Conservation (phyloP, 2,797 vertebrate genomes). For the Galagoides demidoff region DNA sequence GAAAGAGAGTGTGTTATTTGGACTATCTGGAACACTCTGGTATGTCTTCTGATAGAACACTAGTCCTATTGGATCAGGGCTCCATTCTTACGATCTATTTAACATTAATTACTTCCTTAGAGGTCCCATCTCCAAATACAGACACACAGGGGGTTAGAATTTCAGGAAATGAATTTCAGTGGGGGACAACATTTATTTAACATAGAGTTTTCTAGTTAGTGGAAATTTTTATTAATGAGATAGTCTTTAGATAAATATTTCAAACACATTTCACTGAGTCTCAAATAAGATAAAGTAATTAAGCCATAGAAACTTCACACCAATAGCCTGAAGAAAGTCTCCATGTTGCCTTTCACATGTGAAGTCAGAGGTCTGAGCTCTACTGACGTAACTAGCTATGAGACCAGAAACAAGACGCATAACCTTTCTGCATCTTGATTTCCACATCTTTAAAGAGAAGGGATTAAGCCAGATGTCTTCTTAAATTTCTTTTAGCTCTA, state of each 20-base stretch:
- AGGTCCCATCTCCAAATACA: neutral
- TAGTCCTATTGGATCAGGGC: neutral
- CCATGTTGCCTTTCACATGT: neutral
- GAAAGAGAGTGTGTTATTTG: too few relatives aligned
- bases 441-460: neutral
- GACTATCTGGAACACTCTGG: neutral
- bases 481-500: conserved; percentile 30
- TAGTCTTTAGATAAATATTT: conserved; percentile 3
- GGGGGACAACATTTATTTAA: neutral
- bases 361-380: neutral
- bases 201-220: neutral
- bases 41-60: neutral
- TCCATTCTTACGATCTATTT: neutral
- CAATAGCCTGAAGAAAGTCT: neutral
- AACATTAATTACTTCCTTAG: neutral
- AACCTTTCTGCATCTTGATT: neutral
- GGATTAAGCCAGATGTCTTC: conserved; percentile 1
- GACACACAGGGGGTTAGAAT: neutral
- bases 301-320: neutral
- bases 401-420: neutral
- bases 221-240: conserved; percentile 16
- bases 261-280: neutral
- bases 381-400: neutral
- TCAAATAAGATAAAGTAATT: neutral
- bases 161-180: neutral